Evolutionary conservation across 2,113 vertebrate species (phyloP).

Genomic region (Rafetus swinhoei): DNA sequence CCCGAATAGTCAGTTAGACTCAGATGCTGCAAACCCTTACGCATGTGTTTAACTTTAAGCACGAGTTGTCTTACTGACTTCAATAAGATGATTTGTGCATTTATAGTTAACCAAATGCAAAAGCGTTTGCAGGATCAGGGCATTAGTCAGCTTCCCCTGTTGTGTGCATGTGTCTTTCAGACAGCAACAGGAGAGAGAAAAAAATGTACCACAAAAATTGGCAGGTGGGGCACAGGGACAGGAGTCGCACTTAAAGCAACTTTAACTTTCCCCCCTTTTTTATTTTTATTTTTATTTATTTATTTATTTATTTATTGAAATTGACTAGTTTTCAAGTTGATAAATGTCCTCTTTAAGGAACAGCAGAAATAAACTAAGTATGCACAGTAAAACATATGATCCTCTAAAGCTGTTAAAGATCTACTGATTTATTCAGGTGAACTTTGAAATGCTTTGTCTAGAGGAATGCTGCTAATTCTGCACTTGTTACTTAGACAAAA

Average conservation of each 20-base stretch:
- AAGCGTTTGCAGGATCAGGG: not conserved
- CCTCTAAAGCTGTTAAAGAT: not conserved
- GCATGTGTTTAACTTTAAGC: conserved; percentile 21
- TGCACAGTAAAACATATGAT: not conserved
- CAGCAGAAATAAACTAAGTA: not conserved
- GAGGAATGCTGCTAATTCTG: not conserved
- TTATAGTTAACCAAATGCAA: conserved; percentile 7
- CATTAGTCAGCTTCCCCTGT: conserved; percentile 15
- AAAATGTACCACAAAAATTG: not conserved
- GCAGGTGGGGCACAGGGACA: not conserved
- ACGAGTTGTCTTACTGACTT: conserved; percentile 38
- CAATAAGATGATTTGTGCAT: not conserved
- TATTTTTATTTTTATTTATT: no score
- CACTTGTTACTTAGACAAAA: not conserved
- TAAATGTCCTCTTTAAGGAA: not conserved
- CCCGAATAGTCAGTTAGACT: not conserved
- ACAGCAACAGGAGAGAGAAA: not conserved
- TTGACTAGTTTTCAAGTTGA: not conserved
- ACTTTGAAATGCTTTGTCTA: not conserved
- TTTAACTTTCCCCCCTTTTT: not conserved
- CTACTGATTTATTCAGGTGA: not conserved
- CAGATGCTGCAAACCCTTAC: not conserved
- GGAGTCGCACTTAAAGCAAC: not conserved
- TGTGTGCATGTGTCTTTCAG: not conserved
- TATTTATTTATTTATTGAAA: not conserved